These are phyloP conservation scores for Hirudo medicinalis DNA, from an alignment of 1,140 invertebrate genomes.

Conservation along the genomic window DNA sequence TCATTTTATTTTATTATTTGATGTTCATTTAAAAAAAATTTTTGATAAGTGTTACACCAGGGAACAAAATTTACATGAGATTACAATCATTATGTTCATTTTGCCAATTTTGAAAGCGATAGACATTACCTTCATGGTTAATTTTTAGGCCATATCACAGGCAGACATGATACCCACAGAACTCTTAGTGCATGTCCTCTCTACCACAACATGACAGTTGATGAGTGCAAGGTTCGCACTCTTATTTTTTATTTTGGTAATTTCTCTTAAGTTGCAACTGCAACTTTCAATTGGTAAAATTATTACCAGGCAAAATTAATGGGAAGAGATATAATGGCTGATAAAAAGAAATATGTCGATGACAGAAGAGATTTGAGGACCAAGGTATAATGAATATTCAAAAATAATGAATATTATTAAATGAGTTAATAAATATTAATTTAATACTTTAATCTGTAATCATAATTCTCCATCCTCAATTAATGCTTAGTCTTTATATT, in stretches of 20 bases:
- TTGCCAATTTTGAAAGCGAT: no score
- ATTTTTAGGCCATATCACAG: slow-evolving; percentile 63
- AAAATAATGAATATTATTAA: background rate
- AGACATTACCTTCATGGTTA: slow-evolving; percentile 17
- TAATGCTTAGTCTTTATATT: background rate
- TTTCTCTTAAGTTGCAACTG: no score
- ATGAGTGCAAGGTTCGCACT: slow-evolving; percentile 69
- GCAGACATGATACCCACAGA: slow-evolving; percentile 65
- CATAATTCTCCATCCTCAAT: no score
- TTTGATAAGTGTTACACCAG: no score
- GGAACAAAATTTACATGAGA: no score
- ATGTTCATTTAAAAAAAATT: no score
- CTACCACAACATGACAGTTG: slow-evolving; percentile 72
- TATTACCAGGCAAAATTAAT: slow-evolving; percentile 12
- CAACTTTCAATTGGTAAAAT: background rate
- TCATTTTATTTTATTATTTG: no score
- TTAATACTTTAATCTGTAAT: no score
- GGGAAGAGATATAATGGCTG: slow-evolving; percentile 30
- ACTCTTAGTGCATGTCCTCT: slow-evolving; percentile 72
- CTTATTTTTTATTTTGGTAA: no score
- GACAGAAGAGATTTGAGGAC: slow-evolving; percentile 33
- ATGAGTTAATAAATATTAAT: no score
- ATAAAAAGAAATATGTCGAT: slow-evolving; percentile 32
- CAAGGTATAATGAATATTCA: slow-evolving; percentile 26
- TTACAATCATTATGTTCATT: no score